Percentiles rank a stretch among this genome's conserved stretches.
These are phyloP conservation scores for Micromesistius poutassou DNA, from an alignment of 2,797 vertebrate genomes.

Conservation along the genomic window DNA sequence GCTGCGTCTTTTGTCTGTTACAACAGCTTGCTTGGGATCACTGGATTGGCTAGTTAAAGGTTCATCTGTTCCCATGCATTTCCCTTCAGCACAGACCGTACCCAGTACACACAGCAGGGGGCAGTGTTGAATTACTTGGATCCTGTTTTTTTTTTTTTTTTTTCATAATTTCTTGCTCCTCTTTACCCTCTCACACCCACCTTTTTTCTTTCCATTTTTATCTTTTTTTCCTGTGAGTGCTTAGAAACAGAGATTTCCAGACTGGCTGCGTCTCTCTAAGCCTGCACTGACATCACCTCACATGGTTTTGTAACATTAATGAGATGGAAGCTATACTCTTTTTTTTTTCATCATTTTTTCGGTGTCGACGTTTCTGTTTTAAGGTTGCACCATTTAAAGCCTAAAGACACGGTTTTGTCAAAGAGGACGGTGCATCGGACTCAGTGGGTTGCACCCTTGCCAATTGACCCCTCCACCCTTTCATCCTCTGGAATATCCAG, in stretches of 20 bases:
- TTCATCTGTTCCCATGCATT: slow-evolving; percentile 46
- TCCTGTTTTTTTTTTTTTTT: neutral
- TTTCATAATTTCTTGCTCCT: slow-evolving; percentile 5
- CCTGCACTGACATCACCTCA: slow-evolving; percentile 37
- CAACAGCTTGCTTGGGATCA: slow-evolving; percentile 46
- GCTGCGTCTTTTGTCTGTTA: slow-evolving; percentile 46
- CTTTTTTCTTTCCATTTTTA: slow-evolving; percentile 59
- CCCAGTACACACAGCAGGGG: slow-evolving; percentile 61
- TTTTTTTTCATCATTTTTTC: slow-evolving; percentile 24
- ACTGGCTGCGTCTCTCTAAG: slow-evolving; percentile 33
- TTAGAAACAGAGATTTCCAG: slow-evolving; percentile 67
- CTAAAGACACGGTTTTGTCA: slow-evolving; percentile 27
- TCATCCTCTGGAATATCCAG: neutral
- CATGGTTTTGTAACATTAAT: slow-evolving; percentile 48
- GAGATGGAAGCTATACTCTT: slow-evolving; percentile 31
- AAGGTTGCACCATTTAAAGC: slow-evolving; percentile 20
- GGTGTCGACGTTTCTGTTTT: slow-evolving; percentile 20
- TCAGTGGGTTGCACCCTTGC: slow-evolving; percentile 18
- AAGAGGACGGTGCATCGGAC: slow-evolving; percentile 29
- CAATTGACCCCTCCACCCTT: slow-evolving; percentile 23
- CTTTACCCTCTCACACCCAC: slow-evolving; percentile 41
- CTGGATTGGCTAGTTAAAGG: slow-evolving; percentile 41
- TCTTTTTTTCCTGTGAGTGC: slow-evolving; percentile 62
- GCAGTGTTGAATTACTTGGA: slow-evolving; percentile 65
- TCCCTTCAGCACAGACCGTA: slow-evolving; percentile 22